Evolutionary conservation across 1,140 invertebrate species (phyloP), one percentile per base, ranked within the genome.

Genomic region (Drosophila burlai): DNA sequence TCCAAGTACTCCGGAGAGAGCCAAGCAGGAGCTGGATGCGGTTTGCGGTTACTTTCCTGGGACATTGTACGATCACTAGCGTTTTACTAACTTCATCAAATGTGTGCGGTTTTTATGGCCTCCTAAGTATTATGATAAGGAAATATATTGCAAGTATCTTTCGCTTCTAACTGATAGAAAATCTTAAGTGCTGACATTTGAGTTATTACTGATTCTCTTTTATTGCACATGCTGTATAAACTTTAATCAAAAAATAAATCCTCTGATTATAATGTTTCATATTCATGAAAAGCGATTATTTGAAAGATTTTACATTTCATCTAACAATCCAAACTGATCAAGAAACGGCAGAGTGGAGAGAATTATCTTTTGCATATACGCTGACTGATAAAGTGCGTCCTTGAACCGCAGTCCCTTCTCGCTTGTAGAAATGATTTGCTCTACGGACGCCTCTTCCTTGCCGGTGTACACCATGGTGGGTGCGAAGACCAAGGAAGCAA

Each of bases 371-470:
- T 61, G 69, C 11, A 89, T 47, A 11, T 61, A 10, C 34, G 66
- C 49, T 4, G 72, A 75, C 18, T 68, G 62, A 55, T 46, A 92
- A 0, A 92, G 8, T 0, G 52, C 31, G 18, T 63, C 52, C 18
- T 71, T 77, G 16, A 61, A 90, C 8, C 40, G 55, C 34, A 59
- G 8, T 11, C 67, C 75, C 4, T 42, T 52, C 11, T 90, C 79
- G 15, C 68, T 64, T 2, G 26, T 6, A 0, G 64, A 42, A 16
- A 83, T 13, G 0, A 80, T 24, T 34, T 68, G 71, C 13, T 82
- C 73, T 16, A 92, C 76, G 36, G 86, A 83, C 0, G 81, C 80
- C 54, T 90, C 69, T 13, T 92, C 90, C 10, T 75, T 58, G 42
- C 91, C 77, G n/a, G 61, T 73, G 31, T 83, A 76, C 2, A 84